phyloP scores from a whole-genome alignment of 2,888 invertebrate genomes.

The Embidobia sp. region DNA sequence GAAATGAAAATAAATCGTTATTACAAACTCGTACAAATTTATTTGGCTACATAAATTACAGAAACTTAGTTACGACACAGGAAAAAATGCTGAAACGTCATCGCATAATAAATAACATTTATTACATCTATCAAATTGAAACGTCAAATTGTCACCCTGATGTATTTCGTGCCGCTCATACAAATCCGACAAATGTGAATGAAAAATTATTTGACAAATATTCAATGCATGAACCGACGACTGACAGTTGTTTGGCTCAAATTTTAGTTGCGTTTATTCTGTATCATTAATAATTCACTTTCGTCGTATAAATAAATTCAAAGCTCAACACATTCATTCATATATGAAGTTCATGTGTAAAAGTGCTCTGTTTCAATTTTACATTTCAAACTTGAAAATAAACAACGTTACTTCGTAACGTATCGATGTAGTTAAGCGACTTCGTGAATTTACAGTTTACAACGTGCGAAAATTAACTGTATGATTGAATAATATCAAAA shows the following conservation, averaged over 20 bases:
- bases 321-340: neutral
- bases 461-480: no score
- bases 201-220: constrained; percentile 55
- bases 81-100: neutral
- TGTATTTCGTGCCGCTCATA: constrained; percentile 26
- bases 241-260: constrained; percentile 32
- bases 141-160: constrained; percentile 34
- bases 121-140: constrained; percentile 34
- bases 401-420: no score
- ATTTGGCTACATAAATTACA: no score
- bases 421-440: no score
- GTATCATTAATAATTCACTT: constrained; percentile 44
- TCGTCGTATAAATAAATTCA: constrained; percentile 14
- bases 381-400: no score
- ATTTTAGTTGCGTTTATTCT: constrained; percentile 10
- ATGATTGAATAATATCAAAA: no score
- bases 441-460: no score
- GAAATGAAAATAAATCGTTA: no score
- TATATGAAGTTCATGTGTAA: neutral
- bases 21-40: no score
- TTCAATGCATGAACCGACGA: constrained; percentile 22
- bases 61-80: neutral
- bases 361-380: neutral
- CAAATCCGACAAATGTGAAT: constrained; percentile 21
- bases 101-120: constrained; percentile 11